Evolutionary conservation across 2,113 vertebrate genomes (phyloP), one percentile per base, ranked within the genome.

Genomic region (Platysternon megacephalum): DNA sequence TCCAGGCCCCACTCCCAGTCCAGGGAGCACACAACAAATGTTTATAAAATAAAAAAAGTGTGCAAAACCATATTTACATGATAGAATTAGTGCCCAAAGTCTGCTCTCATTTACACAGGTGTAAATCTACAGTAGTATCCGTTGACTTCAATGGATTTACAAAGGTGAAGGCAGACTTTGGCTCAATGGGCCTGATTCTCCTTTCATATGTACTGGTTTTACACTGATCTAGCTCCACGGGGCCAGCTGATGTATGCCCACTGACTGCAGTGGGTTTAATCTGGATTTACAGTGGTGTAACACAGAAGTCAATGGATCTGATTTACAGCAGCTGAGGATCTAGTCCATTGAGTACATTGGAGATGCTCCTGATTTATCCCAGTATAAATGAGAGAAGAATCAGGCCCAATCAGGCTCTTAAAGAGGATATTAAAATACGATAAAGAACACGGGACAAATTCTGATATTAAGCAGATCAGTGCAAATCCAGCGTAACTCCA

Each of bases 401-500:
- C 14, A 5, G 16, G 44, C 32, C 46, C 32, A 79, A 58, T 6
- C 51, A 52, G 6, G 42, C 24, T 87, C 44, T 11, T 39, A n/a
- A 79, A 79, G 9, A 58, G 48, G 14, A 3, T 49, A 13, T 61
- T 35, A 48, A 78, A 11, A 46, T 58, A 28, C 3, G 26, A 52
- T 21, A 19, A 51, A 52, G 16, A 17, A 74, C 24, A 39, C 10
- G 48, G 26, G 42, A 65, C 11, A 49, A 12, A 13, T 21, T 84
- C 11, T 10, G 51, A 86, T 52, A 19, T 46, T 42, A 24, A 61
- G 1, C 6, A 21, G 14, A 32, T 14, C 21, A 24, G 16, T 5
- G 49, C 0, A 0, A 90, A 91, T 48, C 51, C 51, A 0, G 0
- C 7, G 3, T 22, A 46, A 32, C 29, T 79, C 5, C 32, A 6